Conservation (phyloP, 2,797 vertebrate genomes). For the Phataginus tetradactyla region DNA sequence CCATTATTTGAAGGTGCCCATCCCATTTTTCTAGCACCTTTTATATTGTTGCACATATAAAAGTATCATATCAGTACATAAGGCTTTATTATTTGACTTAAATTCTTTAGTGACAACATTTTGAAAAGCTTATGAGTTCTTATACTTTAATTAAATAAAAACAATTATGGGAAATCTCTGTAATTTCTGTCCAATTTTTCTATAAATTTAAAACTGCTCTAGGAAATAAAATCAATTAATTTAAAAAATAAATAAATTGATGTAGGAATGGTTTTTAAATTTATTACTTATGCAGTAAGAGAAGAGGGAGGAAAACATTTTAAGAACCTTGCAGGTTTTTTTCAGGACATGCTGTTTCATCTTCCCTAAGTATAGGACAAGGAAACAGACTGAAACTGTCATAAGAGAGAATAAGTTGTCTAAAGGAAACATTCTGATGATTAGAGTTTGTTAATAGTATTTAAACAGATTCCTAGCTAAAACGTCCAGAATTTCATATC, state of each 20-base stretch:
- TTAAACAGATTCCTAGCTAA: background rate
- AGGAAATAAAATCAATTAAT: slow-evolving; percentile 30
- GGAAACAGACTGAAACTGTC: background rate
- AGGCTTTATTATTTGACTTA: background rate
- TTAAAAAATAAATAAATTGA: slow-evolving; percentile 32
- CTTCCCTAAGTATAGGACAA: background rate
- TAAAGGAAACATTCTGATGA: background rate
- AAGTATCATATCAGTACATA: background rate
- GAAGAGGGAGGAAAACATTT: background rate
- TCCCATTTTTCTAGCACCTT: slow-evolving; percentile 26
- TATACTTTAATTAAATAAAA: background rate
- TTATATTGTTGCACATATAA: background rate
- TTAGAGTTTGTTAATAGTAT: background rate
- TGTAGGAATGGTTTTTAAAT: background rate
- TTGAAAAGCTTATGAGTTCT: background rate
- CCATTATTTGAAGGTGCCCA: background rate
- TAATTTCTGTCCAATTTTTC: background rate
- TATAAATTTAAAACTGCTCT: background rate
- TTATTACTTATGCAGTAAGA: background rate
- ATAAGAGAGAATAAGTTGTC: background rate
- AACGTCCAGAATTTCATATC: background rate
- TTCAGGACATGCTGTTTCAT: background rate
- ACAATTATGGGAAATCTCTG: background rate
- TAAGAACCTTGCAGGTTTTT: background rate
- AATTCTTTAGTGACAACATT: slow-evolving; percentile 8